These are phyloP conservation scores for Jordanella pulchra DNA, from an alignment of 2,797 vertebrate species.

Conservation along the genomic window DNA sequence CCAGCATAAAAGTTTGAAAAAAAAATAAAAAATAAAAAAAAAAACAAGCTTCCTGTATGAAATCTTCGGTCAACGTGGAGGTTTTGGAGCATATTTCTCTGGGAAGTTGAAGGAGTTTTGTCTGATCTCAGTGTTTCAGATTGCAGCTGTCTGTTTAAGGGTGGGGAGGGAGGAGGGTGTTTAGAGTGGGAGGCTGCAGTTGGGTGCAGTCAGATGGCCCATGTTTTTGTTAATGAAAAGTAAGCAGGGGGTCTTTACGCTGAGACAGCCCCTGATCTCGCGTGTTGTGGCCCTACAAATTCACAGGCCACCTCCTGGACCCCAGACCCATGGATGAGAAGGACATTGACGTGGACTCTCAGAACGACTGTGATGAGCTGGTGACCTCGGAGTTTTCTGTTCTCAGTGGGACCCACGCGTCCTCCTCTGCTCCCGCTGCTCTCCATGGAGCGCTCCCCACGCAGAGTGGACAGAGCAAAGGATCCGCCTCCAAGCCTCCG, in stretches of 20 bases:
- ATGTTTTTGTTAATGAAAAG: conserved; percentile 63
- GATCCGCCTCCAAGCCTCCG: conserved; percentile 79
- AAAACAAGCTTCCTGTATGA: too few relatives aligned
- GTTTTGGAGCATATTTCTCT: background rate
- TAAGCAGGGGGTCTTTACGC: conserved; percentile 24
- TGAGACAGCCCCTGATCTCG: conserved; percentile 37
- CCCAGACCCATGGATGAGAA: conserved; percentile 59
- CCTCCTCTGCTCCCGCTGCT: conserved; percentile 14
- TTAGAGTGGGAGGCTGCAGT: conserved; percentile 41
- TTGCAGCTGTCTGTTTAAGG: background rate
- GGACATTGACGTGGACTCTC: conserved; percentile 61
- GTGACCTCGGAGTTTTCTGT: background rate
- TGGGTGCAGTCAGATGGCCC: conserved; percentile 25
- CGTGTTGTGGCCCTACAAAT: conserved; percentile 51
- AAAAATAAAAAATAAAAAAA: too few relatives aligned
- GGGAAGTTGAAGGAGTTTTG: background rate
- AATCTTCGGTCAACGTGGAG: background rate
- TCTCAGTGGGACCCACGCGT: conserved; percentile 21
- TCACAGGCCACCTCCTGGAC: conserved; percentile 39
- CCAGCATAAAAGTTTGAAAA: background rate
- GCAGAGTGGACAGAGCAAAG: conserved; percentile 17
- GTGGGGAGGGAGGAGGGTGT: conserved; percentile 40
- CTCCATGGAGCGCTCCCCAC: conserved; percentile 23
- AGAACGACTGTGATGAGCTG: conserved; percentile 17
- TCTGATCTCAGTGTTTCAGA: background rate